Base-by-base conservation (phyloP, 1,140 invertebrate genomes). In the Colletes gigas region DNA sequence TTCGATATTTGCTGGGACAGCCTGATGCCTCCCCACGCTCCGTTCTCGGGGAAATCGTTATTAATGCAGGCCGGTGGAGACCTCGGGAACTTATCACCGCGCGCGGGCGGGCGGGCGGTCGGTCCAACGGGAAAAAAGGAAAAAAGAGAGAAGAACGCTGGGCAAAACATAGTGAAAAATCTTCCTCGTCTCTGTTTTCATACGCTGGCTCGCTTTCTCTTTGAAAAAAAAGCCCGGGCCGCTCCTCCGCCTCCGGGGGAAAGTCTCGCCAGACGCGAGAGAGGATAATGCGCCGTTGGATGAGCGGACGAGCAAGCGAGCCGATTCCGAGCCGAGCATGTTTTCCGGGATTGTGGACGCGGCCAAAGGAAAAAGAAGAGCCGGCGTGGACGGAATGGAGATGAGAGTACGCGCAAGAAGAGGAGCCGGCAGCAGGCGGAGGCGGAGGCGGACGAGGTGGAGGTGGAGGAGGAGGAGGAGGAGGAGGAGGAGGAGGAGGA, bases 321-420 rank as follows among this genome's bases (percentile, higher is more conserved):
- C 74, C 75, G 75, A 63, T 85, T 44, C 83, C 62, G 63, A 68
- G 67, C 71, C 50, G 60, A 67, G 72, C 70, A 55, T 69, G 81
- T 83, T 87, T 86, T 86, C 81, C 84, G 76, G 81, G 84, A 86
- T 86, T 72, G 72, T 78, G 83, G 80, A 55, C 55, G 60, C 62
- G n/a, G 81, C 67, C 52, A 68, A 78, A 78, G 78, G 83, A 79
- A 79, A 86, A 85, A 85, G 75, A 78, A 85, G 62, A 86, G 57
- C 59, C 59, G 65, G 19, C 80, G 69, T 67, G 60, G 73, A 72
- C 62, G 83, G 67, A 82, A 59, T 78, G 74, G 75, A 62, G 70
- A 78, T 65, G 85, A 60, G 72, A 69, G 83, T 65, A 71, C 21
- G 57, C 47, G 77, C 70, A 67, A 66, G 78, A 78, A 68, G 54